A percentile compares a stretch with the other conserved stretches of the same genome.
Evolutionary conservation across 2,888 invertebrate genomes (phyloP).

Genomic region (Monopis laevigella): DNA sequence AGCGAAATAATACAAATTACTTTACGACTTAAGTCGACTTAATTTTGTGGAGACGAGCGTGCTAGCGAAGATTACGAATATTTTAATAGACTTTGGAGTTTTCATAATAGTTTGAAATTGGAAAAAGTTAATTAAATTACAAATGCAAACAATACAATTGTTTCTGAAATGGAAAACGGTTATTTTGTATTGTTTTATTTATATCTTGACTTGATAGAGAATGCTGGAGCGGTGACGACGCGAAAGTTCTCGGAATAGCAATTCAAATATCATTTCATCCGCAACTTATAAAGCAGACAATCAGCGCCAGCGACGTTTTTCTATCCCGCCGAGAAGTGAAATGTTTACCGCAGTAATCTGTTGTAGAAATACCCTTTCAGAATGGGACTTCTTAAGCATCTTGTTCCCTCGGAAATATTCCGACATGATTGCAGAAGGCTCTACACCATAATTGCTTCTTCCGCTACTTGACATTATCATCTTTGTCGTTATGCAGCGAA

Average conservation of each 20-base stretch:
- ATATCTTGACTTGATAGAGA: no score
- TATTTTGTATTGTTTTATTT: no score
- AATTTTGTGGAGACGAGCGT: constrained; percentile 31
- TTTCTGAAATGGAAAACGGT: no score
- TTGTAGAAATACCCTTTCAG: constrained; percentile 35
- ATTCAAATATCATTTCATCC: constrained; percentile 7
- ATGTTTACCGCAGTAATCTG: constrained; percentile 33
- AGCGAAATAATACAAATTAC: constrained; percentile 59
- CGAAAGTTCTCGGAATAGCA: neutral
- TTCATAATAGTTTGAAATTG: neutral
- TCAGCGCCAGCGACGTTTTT: constrained; percentile 18
- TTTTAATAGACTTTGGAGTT: neutral
- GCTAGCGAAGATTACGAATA: neutral
- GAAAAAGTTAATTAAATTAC: no score
- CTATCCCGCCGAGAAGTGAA: constrained; percentile 20
- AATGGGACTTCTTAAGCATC: constrained; percentile 24
- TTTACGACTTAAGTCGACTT: constrained; percentile 49
- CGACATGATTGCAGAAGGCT: constrained; percentile 40
- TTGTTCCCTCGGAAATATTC: constrained; percentile 38
- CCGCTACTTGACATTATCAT: constrained; percentile 57
- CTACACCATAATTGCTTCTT: constrained; percentile 55
- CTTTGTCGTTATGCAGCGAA: constrained; percentile 50
- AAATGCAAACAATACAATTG: neutral
- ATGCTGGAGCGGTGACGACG: no score
- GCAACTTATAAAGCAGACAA: constrained; percentile 7